Percentiles rank a stretch among this genome's conserved stretches.
phyloP scores from a whole-genome alignment of 2,888 invertebrate species.

The Temnothorax ravouxi region DNA sequence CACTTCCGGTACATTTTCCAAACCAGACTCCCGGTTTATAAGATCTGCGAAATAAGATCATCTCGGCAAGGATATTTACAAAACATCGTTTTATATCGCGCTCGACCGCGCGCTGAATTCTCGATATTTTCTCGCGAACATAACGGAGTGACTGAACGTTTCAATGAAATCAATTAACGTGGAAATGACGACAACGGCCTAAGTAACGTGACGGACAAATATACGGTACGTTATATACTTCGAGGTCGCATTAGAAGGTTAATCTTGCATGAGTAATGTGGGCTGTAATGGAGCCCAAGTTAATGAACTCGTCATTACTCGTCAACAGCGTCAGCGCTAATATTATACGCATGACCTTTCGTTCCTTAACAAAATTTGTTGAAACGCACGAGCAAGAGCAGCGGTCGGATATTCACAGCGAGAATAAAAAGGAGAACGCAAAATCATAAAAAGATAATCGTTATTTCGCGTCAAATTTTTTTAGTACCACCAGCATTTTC shows the following conservation, averaged over 20 bases:
- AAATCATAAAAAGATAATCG: neutral
- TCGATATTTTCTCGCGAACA: neutral
- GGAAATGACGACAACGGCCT: neutral
- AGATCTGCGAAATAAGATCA: neutral
- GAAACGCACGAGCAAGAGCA: neutral
- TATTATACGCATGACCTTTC: neutral
- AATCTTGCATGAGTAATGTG: conserved; percentile 37
- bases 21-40: conserved; percentile 26
- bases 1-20: conserved; percentile 49
- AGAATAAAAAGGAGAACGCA: neutral
- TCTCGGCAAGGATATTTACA: conserved; percentile 6
- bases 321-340: neutral
- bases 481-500: neutral
- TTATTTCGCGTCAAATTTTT: neutral
- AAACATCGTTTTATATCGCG: neutral
- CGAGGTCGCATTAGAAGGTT: conserved; percentile 45
- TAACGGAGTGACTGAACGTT: neutral
- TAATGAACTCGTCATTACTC: conserved; percentile 38
- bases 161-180: conserved; percentile 11
- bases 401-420: too few species aligned
- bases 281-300: conserved; percentile 11
- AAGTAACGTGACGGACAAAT: conserved; percentile 15
- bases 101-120: neutral
- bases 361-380: neutral
- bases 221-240: conserved; percentile 10